Evolutionary conservation across 2,797 vertebrate genomes (phyloP).

Genomic region (Varecia variegata): DNA sequence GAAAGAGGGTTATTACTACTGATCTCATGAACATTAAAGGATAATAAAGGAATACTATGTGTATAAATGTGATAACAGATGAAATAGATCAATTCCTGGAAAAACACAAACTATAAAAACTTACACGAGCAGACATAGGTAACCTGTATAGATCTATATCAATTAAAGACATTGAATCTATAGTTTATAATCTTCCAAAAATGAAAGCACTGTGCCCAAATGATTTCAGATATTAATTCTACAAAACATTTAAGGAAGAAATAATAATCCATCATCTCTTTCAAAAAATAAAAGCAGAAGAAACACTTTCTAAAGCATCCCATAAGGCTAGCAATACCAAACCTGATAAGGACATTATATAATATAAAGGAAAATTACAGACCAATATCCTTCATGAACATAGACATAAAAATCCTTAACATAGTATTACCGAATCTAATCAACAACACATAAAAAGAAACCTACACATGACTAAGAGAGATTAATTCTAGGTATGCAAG

Average conservation of each 20-base stretch:
- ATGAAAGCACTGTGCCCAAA: background rate
- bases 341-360: background rate
- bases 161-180: background rate
- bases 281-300: background rate
- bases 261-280: background rate
- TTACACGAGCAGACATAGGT: background rate
- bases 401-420: background rate
- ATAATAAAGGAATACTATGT: background rate
- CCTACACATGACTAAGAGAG: background rate
- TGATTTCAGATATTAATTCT: background rate
- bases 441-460: background rate
- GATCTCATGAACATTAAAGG: background rate
- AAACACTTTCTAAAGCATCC: background rate
- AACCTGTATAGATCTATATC: background rate
- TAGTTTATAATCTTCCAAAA: background rate
- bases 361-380: background rate
- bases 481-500: background rate
- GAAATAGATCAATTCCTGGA: background rate
- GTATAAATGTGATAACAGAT: background rate
- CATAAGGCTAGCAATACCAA: background rate
- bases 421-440: background rate
- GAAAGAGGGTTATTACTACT: background rate
- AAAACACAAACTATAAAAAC: background rate
- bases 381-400: background rate
- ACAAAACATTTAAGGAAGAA: background rate